Evolutionary conservation across 1,140 invertebrate species (phyloP).

Genomic region (Ditylenchus dipsaci): DNA sequence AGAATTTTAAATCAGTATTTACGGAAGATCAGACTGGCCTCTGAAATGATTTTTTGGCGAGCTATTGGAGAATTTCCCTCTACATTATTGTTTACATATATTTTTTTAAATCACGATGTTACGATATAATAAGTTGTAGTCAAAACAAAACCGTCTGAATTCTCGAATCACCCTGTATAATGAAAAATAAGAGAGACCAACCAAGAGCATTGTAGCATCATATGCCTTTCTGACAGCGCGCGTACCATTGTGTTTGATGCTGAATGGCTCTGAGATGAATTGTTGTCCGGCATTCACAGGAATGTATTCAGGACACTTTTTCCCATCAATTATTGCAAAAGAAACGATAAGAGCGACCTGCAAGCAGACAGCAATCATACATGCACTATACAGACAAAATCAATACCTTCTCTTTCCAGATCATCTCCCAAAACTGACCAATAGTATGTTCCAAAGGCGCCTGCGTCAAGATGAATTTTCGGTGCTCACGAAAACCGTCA

Average conservation of each 20-base stretch:
- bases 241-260: slow-evolving; percentile 30
- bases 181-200: slow-evolving; percentile 4
- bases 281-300: slow-evolving; percentile 20
- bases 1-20: too few relatives aligned
- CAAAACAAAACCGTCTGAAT: not conserved
- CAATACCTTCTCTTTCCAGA: slow-evolving; percentile 39
- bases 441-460: slow-evolving; percentile 31
- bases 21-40: too few relatives aligned
- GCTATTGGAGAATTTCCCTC: too few relatives aligned
- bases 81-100: too few relatives aligned
- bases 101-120: too few relatives aligned
- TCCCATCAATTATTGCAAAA: slow-evolving; percentile 25
- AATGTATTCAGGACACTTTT: slow-evolving; percentile 27
- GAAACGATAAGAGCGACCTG: slow-evolving; percentile 18
- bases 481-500: slow-evolving; percentile 27
- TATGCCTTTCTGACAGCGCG: slow-evolving; percentile 28
- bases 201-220: slow-evolving; percentile 36
- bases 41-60: too few relatives aligned
- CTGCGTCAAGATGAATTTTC: slow-evolving; percentile 41
- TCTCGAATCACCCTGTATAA: too few relatives aligned
- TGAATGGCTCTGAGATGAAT: slow-evolving; percentile 19
- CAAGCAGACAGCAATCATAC: too few relatives aligned
- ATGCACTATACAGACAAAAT: too few relatives aligned
- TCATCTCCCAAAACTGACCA: slow-evolving; percentile 41
- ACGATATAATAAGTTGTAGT: too few relatives aligned